Conservation (phyloP, 1,140 invertebrate species). For the Galleria mellonella region DNA sequence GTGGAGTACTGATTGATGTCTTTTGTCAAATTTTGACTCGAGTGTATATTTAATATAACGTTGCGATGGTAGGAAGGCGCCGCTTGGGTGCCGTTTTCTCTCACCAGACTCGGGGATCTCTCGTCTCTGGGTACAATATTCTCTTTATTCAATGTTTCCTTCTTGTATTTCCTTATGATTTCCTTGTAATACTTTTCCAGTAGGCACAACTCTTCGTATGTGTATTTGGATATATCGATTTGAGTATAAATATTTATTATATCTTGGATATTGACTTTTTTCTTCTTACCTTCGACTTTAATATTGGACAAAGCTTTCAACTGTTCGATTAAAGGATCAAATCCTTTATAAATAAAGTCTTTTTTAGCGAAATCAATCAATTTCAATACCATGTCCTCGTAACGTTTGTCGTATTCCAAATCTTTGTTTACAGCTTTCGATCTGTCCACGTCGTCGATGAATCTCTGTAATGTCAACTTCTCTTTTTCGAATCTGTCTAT, state of each 20-base stretch:
- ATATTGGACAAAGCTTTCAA: constrained; percentile 56
- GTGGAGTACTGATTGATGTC: constrained; percentile 32
- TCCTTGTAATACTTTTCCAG: constrained; percentile 63
- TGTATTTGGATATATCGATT: constrained; percentile 53
- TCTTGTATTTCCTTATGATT: constrained; percentile 57
- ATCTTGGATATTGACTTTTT: constrained; percentile 45
- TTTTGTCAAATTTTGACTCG: constrained; percentile 25
- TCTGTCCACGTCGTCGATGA: constrained; percentile 62
- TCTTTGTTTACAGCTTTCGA: constrained; percentile 55
- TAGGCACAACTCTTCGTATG: constrained; percentile 57
- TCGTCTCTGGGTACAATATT: constrained; percentile 30
- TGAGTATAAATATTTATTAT: constrained; percentile 52
- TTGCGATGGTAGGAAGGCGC: constrained; percentile 35
- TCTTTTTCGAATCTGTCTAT: constrained; percentile 55
- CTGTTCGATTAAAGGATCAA: constrained; percentile 67
- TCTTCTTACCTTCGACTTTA: constrained; percentile 46
- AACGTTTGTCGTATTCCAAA: constrained; percentile 61
- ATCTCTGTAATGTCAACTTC: constrained; percentile 48
- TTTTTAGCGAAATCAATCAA: constrained; percentile 66
- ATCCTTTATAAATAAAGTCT: constrained; percentile 69
- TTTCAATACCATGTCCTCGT: constrained; percentile 63
- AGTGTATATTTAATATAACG: constrained; percentile 33
- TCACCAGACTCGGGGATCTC: constrained; percentile 16
- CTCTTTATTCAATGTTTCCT: constrained; percentile 41
- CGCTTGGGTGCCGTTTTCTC: constrained; percentile 17